Evolutionary conservation across 2,113 vertebrate genomes (phyloP).

Genomic region (Pavo muticus): DNA sequence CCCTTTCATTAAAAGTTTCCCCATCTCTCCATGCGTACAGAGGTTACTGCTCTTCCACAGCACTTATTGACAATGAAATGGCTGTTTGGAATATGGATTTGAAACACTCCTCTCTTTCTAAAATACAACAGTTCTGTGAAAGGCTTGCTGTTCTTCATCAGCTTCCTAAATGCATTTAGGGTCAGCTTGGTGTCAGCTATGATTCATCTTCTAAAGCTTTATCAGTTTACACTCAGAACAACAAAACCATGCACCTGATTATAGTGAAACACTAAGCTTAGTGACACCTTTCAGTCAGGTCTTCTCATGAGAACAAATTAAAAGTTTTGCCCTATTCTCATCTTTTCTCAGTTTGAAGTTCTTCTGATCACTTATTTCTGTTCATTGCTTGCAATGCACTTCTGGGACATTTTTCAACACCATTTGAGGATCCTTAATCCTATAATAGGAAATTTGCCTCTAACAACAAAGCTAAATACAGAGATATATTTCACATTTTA

Average conservation of each 20-base stretch:
- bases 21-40: background rate
- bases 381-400: background rate
- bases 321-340: constrained; percentile 36
- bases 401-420: background rate
- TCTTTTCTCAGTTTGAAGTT: constrained; percentile 3
- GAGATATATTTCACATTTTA: background rate
- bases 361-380: background rate
- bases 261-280: constrained; percentile 5
- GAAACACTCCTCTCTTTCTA: constrained; percentile 30
- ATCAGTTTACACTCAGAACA: constrained; percentile 52
- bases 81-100: constrained; percentile 57
- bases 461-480: background rate
- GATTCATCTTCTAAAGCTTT: constrained; percentile 62
- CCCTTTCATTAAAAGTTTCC: constrained; percentile 62
- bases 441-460: background rate
- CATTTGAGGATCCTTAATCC: background rate
- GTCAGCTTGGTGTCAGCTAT: constrained; percentile 52
- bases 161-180: constrained; percentile 49
- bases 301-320: constrained; percentile 45
- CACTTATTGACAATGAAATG: constrained; percentile 39
- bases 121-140: constrained; percentile 20
- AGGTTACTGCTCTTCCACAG: constrained; percentile 53
- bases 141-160: constrained; percentile 52
- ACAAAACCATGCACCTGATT: background rate
- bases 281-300: background rate